phyloP scores from a whole-genome alignment of 2,888 invertebrate genomes.

The Leucophenga montana region DNA sequence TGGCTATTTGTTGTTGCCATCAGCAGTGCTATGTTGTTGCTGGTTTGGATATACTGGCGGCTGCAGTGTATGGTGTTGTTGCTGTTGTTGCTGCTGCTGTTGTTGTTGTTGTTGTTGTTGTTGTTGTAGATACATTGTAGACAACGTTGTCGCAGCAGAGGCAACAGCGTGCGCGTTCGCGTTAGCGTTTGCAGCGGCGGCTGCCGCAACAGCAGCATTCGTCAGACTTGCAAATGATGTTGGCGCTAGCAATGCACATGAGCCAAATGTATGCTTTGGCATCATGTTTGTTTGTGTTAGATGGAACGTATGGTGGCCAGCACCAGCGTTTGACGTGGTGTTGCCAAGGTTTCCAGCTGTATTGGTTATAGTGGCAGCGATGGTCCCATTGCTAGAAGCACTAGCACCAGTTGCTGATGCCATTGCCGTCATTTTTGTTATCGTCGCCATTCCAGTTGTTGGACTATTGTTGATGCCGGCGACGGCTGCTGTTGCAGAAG shows the following conservation, averaged over 20 bases:
- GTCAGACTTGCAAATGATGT: slow-evolving; percentile 57
- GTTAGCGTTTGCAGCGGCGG: too few species aligned
- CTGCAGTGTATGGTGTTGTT: slow-evolving; percentile 36
- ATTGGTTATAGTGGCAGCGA: neutral
- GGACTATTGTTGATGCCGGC: neutral
- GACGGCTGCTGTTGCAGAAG: slow-evolving; percentile 23
- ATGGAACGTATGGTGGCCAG: slow-evolving; percentile 45
- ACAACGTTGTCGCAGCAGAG: slow-evolving; percentile 33
- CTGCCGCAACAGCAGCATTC: slow-evolving; percentile 40
- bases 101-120: slow-evolving; percentile 43
- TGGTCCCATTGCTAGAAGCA: neutral
- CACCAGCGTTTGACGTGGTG: neutral
- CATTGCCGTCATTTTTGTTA: slow-evolving; percentile 25
- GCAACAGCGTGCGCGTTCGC: neutral
- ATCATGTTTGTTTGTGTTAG: slow-evolving; percentile 51
- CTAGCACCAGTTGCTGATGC: neutral
- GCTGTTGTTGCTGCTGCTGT: slow-evolving; percentile 39
- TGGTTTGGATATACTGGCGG: slow-evolving; percentile 40
- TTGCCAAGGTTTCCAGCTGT: neutral
- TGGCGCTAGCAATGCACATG: slow-evolving; percentile 68
- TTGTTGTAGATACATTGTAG: slow-evolving; percentile 22
- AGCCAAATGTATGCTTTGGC: slow-evolving; percentile 71
- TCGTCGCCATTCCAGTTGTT: neutral
- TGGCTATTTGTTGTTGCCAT: slow-evolving; percentile 54
- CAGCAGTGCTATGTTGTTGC: slow-evolving; percentile 39